A percentile compares a stretch with the other conserved stretches of the same genome.
Evolutionary conservation across 2,113 vertebrate genomes (phyloP).

Genomic region (Macheiramphus alcinus): DNA sequence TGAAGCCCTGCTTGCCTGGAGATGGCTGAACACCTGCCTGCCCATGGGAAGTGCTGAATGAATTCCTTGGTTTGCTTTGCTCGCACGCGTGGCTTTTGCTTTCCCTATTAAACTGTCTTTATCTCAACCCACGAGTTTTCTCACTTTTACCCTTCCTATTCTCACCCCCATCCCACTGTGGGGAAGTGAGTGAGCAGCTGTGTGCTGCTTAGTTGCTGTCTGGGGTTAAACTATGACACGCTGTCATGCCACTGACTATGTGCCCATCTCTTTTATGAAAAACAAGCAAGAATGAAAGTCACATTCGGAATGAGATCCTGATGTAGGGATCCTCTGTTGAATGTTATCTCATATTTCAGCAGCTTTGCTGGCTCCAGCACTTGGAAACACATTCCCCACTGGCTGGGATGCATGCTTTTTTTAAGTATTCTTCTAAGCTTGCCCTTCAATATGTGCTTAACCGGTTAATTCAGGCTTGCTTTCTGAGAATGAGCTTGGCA

Average conservation of each 20-base stretch:
- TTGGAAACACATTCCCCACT: not conserved
- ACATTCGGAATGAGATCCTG: not conserved
- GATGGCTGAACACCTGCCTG: no score
- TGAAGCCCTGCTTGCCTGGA: no score
- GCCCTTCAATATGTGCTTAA: not conserved
- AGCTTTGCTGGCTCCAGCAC: slow-evolving; percentile 3
- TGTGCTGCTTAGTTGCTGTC: no score
- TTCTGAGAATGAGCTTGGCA: not conserved
- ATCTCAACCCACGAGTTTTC: no score
- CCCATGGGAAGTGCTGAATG: no score
- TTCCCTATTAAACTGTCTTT: no score
- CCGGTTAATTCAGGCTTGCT: not conserved
- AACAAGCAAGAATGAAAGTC: not conserved
- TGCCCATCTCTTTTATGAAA: not conserved
- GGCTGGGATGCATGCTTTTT: not conserved
- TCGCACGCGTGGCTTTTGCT: accelerated
- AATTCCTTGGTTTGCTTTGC: no score
- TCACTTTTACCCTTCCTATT: no score
- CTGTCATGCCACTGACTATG: not conserved
- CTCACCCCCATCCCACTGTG: no score
- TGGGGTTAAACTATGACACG: not conserved
- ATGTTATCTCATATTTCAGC: slow-evolving; percentile 55
- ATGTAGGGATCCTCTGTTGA: not conserved
- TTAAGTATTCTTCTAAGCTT: not conserved
- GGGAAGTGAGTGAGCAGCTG: no score